Conservation (phyloP, 2,113 vertebrate species). For the Notothenia coriiceps region DNA sequence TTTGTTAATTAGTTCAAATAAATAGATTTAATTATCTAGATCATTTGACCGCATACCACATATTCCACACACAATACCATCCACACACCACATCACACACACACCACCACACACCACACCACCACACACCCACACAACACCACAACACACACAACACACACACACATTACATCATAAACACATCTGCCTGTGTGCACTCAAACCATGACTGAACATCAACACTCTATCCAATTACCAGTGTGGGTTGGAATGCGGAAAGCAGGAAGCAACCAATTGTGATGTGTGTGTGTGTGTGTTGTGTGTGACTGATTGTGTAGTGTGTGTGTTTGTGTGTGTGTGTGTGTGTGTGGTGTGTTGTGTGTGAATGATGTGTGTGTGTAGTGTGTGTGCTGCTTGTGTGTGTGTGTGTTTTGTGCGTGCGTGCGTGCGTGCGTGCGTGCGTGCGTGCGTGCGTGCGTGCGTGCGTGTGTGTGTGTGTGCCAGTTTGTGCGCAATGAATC, state of each 20-base stretch:
- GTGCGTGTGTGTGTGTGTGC: conserved; percentile 42
- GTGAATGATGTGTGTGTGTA: too few relatives aligned
- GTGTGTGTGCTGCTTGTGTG: neutral
- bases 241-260: conserved; percentile 52
- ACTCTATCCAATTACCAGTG: conserved; percentile 60
- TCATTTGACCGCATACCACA: too few relatives aligned
- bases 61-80: too few relatives aligned
- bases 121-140: too few relatives aligned
- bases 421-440: conserved; percentile 28
- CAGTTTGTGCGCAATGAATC: conserved; percentile 55
- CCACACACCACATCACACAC: too few relatives aligned
- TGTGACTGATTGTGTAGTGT: conserved; percentile 20
- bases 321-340: neutral
- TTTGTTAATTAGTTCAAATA: too few relatives aligned
- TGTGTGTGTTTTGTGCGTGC: conserved; percentile 9
- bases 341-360: too few relatives aligned
- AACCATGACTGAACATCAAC: conserved; percentile 21
- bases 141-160: too few relatives aligned
- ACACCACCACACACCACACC: too few relatives aligned
- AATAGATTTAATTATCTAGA: too few relatives aligned
- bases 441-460: conserved; percentile 26
- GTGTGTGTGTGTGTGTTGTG: conserved; percentile 14
- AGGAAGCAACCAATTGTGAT: conserved; percentile 18
- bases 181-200: neutral
- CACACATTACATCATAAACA: too few relatives aligned